Percentiles rank a stretch among this genome's conserved stretches.
phyloP scores from a whole-genome alignment of 2,888 invertebrate species.

The Sycophila texana region DNA sequence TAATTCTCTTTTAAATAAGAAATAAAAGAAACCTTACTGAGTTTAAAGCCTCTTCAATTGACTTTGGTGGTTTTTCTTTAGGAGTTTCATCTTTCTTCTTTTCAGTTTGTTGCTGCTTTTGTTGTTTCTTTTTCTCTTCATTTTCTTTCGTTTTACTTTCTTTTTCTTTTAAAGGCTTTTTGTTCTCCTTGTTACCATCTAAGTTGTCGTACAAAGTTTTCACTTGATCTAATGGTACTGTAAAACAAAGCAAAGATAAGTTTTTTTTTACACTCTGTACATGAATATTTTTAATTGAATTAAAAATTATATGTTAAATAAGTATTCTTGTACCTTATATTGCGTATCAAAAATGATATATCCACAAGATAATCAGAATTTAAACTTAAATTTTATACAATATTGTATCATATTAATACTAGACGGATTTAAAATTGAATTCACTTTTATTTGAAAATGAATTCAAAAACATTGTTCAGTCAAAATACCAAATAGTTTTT shows the following conservation, averaged over 20 bases:
- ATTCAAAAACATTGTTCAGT: no score
- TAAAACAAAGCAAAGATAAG: conserved; percentile 41
- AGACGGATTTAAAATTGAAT: no score
- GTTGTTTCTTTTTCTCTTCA: conserved; percentile 77
- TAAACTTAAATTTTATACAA: no score
- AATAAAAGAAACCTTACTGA: conserved; percentile 74
- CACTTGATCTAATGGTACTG: conserved; percentile 84
- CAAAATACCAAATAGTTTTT: no score
- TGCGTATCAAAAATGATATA: no score
- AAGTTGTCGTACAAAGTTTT: conserved; percentile 82
- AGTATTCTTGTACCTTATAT: no score
- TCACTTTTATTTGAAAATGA: no score
- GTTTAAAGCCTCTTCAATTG: conserved; percentile 81
- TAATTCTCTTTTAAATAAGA: not conserved
- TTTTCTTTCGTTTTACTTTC: conserved; percentile 73
- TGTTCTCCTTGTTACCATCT: conserved; percentile 81
- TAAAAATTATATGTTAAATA: no score
- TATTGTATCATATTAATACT: no score
- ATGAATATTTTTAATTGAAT: no score
- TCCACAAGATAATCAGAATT: no score
- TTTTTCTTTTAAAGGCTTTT: conserved; percentile 74
- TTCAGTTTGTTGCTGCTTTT: conserved; percentile 74
- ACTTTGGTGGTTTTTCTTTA: conserved; percentile 82
- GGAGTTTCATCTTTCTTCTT: conserved; percentile 77
- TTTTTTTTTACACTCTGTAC: no score